A percentile compares a stretch with the other conserved stretches of the same genome.
phyloP scores from a whole-genome alignment of 1,140 invertebrate genomes.

The Drosophila orena region DNA sequence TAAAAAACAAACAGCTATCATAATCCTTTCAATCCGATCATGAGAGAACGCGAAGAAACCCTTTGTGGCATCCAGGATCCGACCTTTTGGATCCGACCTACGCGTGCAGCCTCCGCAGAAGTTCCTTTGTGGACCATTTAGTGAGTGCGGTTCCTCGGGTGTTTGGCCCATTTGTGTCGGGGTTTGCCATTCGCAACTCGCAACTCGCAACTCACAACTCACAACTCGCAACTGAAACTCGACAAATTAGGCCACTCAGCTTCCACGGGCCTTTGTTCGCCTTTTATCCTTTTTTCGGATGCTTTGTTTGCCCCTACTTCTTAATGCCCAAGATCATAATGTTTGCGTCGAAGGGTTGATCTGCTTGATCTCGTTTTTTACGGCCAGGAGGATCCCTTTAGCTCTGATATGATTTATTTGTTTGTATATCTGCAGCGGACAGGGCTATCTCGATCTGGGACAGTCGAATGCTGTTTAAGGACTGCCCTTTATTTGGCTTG shows the following conservation, averaged over 20 bases:
- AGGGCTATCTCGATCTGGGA: slow-evolving; percentile 66
- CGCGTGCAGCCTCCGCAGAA: slow-evolving; percentile 54
- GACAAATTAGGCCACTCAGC: slow-evolving; percentile 81
- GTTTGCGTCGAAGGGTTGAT: slow-evolving; percentile 79
- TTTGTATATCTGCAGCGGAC: slow-evolving; percentile 42
- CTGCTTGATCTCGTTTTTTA: slow-evolving; percentile 64
- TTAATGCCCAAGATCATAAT: slow-evolving; percentile 77
- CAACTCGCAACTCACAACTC: slow-evolving; percentile 21
- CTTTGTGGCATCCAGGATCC: slow-evolving; percentile 32
- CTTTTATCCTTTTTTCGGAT: slow-evolving; percentile 56
- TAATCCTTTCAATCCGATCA: slow-evolving; percentile 84
- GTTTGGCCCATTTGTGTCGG: slow-evolving; percentile 75
- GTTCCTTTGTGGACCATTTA: slow-evolving; percentile 70
- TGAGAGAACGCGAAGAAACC: slow-evolving; percentile 20
- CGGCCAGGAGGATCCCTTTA: slow-evolving; percentile 10
- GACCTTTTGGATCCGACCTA: slow-evolving; percentile 37
- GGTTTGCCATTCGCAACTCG: slow-evolving; percentile 42
- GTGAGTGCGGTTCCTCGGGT: slow-evolving; percentile 68
- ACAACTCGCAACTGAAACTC: slow-evolving; percentile 36
- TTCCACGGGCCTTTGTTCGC: slow-evolving; percentile 59
- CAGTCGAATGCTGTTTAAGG: slow-evolving; percentile 50
- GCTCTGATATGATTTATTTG: slow-evolving; percentile 57
- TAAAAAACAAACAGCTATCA: slow-evolving; percentile 22
- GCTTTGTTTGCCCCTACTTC: slow-evolving; percentile 59
- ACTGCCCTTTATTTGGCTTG: slow-evolving; percentile 61